Percentiles rank a stretch among this genome's conserved stretches.
Evolutionary conservation across 2,113 vertebrate species (phyloP).

Genomic region (Sialia sialis): DNA sequence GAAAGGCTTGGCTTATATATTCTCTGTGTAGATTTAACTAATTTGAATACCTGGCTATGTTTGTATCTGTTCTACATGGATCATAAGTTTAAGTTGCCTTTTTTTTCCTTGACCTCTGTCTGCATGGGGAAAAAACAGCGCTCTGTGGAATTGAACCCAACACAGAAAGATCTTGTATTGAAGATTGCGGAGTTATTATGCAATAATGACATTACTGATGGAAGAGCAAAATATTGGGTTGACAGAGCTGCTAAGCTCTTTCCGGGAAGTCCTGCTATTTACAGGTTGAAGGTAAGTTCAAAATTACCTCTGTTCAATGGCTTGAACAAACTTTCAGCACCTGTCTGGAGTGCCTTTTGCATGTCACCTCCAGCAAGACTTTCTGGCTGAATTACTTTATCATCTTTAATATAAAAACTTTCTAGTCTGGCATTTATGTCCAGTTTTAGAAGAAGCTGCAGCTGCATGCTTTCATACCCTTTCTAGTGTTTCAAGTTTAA

Average conservation of each 20-base stretch:
- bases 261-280: slow-evolving; percentile 85
- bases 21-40: neutral
- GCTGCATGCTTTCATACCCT: neutral
- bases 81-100: neutral
- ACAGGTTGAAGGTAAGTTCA: slow-evolving; percentile 85
- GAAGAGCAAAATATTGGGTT: slow-evolving; percentile 94
- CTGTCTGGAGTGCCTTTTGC: neutral
- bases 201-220: slow-evolving; percentile 80
- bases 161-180: slow-evolving; percentile 91
- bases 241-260: slow-evolving; percentile 90
- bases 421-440: neutral
- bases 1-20: neutral
- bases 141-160: slow-evolving; percentile 92
- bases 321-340: neutral
- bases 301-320: neutral
- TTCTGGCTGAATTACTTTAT: neutral
- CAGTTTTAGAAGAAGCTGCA: neutral
- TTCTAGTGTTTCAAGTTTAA: neutral
- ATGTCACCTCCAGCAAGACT: neutral
- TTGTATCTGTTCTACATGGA: neutral
- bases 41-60: neutral
- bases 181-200: slow-evolving; percentile 95
- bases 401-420: neutral
- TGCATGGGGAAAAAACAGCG: slow-evolving; percentile 72
- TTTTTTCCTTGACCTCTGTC: neutral